Evolutionary conservation across 2,797 vertebrate species (phyloP).

Genomic region (Valencia hispanica): DNA sequence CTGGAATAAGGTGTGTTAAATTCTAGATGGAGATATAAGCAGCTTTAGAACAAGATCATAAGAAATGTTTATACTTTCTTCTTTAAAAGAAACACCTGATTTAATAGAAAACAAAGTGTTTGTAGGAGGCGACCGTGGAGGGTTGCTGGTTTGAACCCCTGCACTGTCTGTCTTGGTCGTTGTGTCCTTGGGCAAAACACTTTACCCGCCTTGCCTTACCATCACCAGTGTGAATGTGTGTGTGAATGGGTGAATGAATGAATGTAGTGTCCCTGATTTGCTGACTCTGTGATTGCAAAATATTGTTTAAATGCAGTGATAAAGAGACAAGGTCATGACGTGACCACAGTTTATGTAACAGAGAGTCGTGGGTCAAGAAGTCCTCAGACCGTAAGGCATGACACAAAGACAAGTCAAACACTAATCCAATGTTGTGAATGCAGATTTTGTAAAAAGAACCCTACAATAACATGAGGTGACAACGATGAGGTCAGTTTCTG

Average conservation of each 20-base stretch:
- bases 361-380: constrained; percentile 43
- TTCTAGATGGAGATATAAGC: background rate
- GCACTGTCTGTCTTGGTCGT: no score
- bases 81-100: background rate
- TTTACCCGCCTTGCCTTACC: no score
- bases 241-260: no score
- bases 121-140: no score
- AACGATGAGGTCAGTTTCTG: constrained; percentile 15
- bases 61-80: background rate
- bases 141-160: no score
- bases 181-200: no score
- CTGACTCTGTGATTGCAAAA: constrained; percentile 29
- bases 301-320: constrained; percentile 20
- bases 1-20: background rate
- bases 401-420: constrained; percentile 41
- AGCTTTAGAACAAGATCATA: background rate
- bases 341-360: constrained; percentile 59
- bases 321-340: constrained; percentile 25
- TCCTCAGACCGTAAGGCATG: constrained; percentile 34
- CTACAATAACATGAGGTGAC: constrained; percentile 35
- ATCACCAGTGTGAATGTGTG: no score
- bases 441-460: constrained; percentile 34
- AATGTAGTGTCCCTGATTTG: no score
- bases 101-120: no score
- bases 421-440: constrained; percentile 42